Percentiles rank a stretch among this genome's conserved stretches.
phyloP scores from a whole-genome alignment of 2,888 invertebrate genomes.

The Hirtodrosophila cameraria region DNA sequence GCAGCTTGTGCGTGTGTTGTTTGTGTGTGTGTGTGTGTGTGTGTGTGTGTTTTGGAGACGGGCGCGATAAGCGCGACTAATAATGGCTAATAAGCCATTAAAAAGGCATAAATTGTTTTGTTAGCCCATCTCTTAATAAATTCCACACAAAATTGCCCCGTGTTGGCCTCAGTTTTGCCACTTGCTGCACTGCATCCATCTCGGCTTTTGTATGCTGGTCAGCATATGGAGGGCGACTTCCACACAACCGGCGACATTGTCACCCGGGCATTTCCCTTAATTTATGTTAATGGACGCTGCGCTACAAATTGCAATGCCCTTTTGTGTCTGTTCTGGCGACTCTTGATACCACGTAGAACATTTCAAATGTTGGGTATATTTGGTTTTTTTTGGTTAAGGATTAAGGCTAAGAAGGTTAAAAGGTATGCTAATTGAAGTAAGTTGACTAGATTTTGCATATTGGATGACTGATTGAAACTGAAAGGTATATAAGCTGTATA shows the following conservation, averaged over 20 bases:
- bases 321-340: constrained; percentile 52
- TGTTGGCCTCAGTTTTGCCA: constrained; percentile 37
- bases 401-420: too few relatives aligned
- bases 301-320: constrained; percentile 79
- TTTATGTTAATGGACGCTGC: constrained; percentile 81
- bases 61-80: constrained; percentile 82
- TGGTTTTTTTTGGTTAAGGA: too few relatives aligned
- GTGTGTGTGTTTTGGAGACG: constrained; percentile 48
- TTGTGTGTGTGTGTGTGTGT: constrained; percentile 12
- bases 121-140: constrained; percentile 82
- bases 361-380: constrained; percentile 2
- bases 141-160: constrained; percentile 66
- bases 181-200: constrained; percentile 63
- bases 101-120: constrained; percentile 82
- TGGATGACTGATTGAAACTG: too few relatives aligned
- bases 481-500: too few relatives aligned
- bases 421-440: too few relatives aligned
- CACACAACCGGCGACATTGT: constrained; percentile 41
- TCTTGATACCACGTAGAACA: constrained; percentile 34
- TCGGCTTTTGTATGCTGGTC: not conserved
- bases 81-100: constrained; percentile 83
- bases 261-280: constrained; percentile 62
- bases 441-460: too few relatives aligned
- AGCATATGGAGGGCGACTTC: constrained; percentile 17
- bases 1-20: constrained; percentile 11